Evolutionary conservation across 2,888 invertebrate genomes (phyloP), one percentile per base, ranked within the genome.

Genomic region (Sinotaia quadrata): DNA sequence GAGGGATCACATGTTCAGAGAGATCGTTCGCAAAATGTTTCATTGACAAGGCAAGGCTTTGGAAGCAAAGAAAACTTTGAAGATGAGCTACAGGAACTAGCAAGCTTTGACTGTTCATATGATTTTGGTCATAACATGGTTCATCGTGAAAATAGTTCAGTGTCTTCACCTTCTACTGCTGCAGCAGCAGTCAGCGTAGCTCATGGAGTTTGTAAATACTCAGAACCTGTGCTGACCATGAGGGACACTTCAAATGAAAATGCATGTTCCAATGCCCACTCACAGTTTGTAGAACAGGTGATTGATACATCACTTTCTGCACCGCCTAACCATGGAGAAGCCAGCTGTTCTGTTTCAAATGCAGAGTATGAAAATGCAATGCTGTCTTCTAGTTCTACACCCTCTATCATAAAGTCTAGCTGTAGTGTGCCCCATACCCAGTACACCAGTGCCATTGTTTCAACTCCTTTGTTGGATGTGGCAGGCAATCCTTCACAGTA

Each of bases 81-180:
- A 18, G 65, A 65, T 65, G 65, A 65, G 31, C 24, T 65, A 4
- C 65, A 65, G 8, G 65, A 65, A 47, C 56, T 65, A 33, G 65
- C 65, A 15, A 52, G 54, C 44, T 65, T 65, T 65, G 65, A 65
- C 41, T 37, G 58, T 34, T 15, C 58, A 1, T 65, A 65, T 15
- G 65, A 65, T 31, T 65, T 65, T 37, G 47, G 54, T 24, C 65
- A 52, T 21, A 44, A 29, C 29, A 29, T 65, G n/a, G 54, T 34
- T 18, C 56, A 54, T 15, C 29, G 36, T 21, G 24, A 31, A 21
- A 44, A 29, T 21, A 15, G 34, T 24, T 12, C 54, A 3, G 65
- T 65, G 21, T 54, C 65, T 21, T n/a, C n/a, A n/a, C n/a, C n/a
- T n/a, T n/a, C n/a, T n/a, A n/a, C n/a, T n/a, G n/a, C n/a, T n/a